Percentiles rank a stretch among this genome's conserved stretches.
phyloP scores from a whole-genome alignment of 1,140 invertebrate species.

The Meloidogyne hapla region DNA sequence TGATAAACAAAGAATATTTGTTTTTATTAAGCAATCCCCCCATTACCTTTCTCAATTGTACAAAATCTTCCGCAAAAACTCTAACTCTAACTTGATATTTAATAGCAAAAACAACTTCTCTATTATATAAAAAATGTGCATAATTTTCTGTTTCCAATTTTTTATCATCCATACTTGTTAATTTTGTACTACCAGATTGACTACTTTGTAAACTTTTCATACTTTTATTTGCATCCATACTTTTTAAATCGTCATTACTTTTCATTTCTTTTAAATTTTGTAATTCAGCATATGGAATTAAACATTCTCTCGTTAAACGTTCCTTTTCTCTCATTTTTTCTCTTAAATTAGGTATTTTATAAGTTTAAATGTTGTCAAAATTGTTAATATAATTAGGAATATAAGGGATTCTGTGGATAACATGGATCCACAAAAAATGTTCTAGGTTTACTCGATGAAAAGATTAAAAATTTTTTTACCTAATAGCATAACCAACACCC shows the following conservation, averaged over 20 bases:
- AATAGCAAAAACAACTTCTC: slow-evolving; percentile 6
- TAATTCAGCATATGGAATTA: slow-evolving; percentile 25
- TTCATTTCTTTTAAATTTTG: slow-evolving; percentile 6
- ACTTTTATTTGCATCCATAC: slow-evolving; percentile 12
- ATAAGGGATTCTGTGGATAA: too few relatives aligned
- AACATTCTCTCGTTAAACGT: slow-evolving; percentile 29
- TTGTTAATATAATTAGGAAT: too few relatives aligned
- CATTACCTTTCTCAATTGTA: slow-evolving; percentile 7
- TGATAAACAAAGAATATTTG: not conserved
- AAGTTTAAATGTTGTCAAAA: too few relatives aligned
- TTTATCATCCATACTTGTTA: slow-evolving; percentile 12
- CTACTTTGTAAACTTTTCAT: slow-evolving; percentile 41
- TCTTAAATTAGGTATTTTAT: not conserved
- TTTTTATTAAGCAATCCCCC: not conserved
- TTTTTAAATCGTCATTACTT: not conserved
- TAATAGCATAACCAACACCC: slow-evolving; percentile 31
- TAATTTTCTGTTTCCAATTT: slow-evolving; percentile 14
- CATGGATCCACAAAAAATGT: too few relatives aligned
- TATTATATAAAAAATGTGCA: slow-evolving; percentile 13
- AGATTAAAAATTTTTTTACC: slow-evolving; percentile 13
- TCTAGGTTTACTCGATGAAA: too few relatives aligned
- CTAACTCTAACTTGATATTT: slow-evolving; percentile 11
- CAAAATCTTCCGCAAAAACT: not conserved
- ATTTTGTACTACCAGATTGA: slow-evolving; percentile 13
- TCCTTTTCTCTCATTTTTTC: slow-evolving; percentile 28